Evolutionary conservation across 2,888 invertebrate species (phyloP).

Genomic region (Troides aeacus): DNA sequence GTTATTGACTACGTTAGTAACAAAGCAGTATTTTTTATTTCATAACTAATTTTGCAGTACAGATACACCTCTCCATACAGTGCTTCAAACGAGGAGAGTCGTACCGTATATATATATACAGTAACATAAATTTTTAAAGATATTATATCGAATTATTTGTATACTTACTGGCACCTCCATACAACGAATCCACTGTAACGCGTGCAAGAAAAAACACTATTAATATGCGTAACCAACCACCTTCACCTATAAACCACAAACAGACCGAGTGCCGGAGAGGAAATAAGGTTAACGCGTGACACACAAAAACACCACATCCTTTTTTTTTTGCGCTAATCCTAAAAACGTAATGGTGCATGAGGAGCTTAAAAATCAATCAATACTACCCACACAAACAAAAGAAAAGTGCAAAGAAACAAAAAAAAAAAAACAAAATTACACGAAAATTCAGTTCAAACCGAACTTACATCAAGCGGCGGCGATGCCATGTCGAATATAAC

Average conservation of each 20-base stretch:
- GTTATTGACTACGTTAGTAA: too few species aligned
- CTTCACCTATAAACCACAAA: conserved; percentile 39
- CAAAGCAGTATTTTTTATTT: too few species aligned
- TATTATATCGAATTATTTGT: neutral
- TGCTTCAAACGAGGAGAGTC: too few species aligned
- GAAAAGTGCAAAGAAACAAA: conserved; percentile 64
- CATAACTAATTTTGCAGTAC: too few species aligned
- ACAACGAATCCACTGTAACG: conserved; percentile 85
- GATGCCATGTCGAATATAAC: conserved; percentile 65
- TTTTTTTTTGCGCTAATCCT: conserved; percentile 3
- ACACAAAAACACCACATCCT: conserved; percentile 32
- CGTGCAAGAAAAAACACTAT: conserved; percentile 61
- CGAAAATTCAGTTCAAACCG: conserved; percentile 50
- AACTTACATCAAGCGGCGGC: conserved; percentile 77
- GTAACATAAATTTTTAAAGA: neutral
- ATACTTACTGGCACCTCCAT: conserved; percentile 86
- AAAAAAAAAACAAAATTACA: conserved; percentile 38
- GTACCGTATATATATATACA: too few species aligned
- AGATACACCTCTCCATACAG: too few species aligned
- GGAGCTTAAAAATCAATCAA: conserved; percentile 62
- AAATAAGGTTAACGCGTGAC: conserved; percentile 42
- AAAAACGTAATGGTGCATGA: conserved; percentile 73
- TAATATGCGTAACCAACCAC: conserved; percentile 51
- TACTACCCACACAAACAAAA: conserved; percentile 53
- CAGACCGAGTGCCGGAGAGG: conserved; percentile 50